Conservation (phyloP, 64 coral and sea anemone species). For the Montipora efflorescens region DNA sequence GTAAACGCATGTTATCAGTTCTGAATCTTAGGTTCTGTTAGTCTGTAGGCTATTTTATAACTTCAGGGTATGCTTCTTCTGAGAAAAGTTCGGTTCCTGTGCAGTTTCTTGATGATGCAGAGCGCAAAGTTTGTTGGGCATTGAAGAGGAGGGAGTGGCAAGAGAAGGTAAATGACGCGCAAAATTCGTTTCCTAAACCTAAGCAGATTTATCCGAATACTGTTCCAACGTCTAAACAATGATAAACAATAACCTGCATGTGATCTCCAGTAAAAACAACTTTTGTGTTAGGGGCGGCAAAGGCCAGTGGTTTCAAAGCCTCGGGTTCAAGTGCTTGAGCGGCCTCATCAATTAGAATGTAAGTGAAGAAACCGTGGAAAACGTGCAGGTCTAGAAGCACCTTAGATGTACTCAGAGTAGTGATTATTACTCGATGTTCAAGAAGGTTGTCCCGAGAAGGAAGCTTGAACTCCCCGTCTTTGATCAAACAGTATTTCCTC, state of each 20-base stretch:
- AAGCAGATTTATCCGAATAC: background rate
- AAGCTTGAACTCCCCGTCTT: no score
- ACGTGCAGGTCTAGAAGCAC: slow-evolving; percentile 80
- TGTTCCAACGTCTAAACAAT: background rate
- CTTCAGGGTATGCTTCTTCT: no score
- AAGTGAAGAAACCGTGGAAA: slow-evolving; percentile 80
- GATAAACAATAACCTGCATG: slow-evolving; percentile 75
- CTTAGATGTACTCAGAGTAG: slow-evolving; percentile 76
- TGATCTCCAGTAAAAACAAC: slow-evolving; percentile 95
- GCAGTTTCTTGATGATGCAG: background rate
- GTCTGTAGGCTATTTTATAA: no score
- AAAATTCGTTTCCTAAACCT: background rate
- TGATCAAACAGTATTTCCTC: slow-evolving; percentile 60
- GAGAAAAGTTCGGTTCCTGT: no score
- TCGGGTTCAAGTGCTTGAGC: slow-evolving; percentile 94
- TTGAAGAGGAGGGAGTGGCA: background rate
- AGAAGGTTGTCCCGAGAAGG: slow-evolving; percentile 35
- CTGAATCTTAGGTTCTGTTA: no score
- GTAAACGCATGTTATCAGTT: no score
- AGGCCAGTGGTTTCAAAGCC: slow-evolving; percentile 64
- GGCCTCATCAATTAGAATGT: slow-evolving; percentile 94
- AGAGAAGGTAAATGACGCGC: no score
- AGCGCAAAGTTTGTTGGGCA: background rate
- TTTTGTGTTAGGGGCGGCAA: slow-evolving; percentile 86
- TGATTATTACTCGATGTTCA: slow-evolving; percentile 76